Conservation (phyloP, 2,113 vertebrate genomes). For the Pomatorhinus ruficollis region DNA sequence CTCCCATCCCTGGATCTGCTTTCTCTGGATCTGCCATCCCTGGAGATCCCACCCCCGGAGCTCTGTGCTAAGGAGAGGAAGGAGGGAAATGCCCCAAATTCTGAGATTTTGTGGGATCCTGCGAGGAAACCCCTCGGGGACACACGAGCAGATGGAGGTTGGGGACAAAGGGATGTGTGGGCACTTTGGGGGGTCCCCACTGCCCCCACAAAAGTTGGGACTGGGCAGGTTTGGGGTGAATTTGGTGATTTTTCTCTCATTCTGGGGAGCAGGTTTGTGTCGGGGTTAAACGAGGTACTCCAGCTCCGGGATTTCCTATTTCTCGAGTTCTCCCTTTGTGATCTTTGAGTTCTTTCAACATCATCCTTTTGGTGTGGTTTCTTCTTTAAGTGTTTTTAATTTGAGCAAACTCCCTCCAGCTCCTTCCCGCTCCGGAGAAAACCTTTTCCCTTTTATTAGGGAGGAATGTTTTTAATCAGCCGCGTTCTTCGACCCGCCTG, state of each 20-base stretch:
- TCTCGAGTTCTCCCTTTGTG: neutral
- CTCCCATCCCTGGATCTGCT: too few species aligned
- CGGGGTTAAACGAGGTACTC: neutral
- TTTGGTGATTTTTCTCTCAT: neutral
- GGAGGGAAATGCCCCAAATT: neutral
- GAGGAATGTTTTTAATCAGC: constrained; percentile 32
- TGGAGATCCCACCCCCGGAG: neutral
- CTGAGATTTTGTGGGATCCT: neutral
- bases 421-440: neutral
- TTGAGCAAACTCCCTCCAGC: constrained; percentile 13
- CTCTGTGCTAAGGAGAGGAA: fast-evolving
- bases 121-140: neutral
- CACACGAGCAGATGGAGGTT: fast-evolving
- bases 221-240: fast-evolving
- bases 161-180: fast-evolving
- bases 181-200: fast-evolving
- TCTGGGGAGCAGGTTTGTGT: neutral
- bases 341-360: neutral
- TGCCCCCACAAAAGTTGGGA: neutral
- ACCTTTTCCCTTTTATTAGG: neutral
- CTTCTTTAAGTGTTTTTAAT: constrained; percentile 29
- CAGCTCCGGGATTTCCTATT: constrained; percentile 17
- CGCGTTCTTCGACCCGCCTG: neutral
- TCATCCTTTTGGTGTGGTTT: constrained; percentile 33
- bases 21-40: too few species aligned